Conservation (phyloP, 2,797 vertebrate species). For the Lutjanus campechanus region DNA sequence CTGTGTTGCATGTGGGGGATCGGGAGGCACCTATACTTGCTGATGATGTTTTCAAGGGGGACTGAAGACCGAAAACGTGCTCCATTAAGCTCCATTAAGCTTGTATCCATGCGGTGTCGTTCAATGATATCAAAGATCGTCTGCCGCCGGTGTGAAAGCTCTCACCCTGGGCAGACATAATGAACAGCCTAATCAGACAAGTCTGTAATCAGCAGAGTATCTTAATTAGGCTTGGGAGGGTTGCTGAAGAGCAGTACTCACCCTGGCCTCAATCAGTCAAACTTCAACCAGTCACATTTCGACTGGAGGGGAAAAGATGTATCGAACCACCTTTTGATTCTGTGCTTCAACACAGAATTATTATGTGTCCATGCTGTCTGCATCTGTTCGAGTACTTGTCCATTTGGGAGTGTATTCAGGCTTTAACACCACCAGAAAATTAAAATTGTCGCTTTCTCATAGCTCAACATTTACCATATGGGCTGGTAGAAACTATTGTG, state of each 20-base stretch:
- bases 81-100: conserved; percentile 68
- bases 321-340: conserved; percentile 31
- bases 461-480: too few species aligned
- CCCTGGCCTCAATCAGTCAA: conserved; percentile 46
- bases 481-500: too few species aligned
- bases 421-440: too few species aligned
- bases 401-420: too few species aligned
- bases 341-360: not conserved
- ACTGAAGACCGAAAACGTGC: conserved; percentile 46
- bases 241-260: conserved; percentile 43
- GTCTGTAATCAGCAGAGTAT: conserved; percentile 64
- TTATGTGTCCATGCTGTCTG: too few species aligned
- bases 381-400: too few species aligned
- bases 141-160: conserved; percentile 50
- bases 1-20: conserved; percentile 30
- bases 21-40: conserved; percentile 34
- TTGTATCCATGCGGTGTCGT: conserved; percentile 29
- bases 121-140: conserved; percentile 47
- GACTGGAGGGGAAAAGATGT: conserved; percentile 16
- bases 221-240: conserved; percentile 65
- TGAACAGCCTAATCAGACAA: conserved; percentile 63
- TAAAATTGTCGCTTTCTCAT: too few species aligned
- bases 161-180: conserved; percentile 60
- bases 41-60: conserved; percentile 51
- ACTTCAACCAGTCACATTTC: conserved; percentile 27